Evolutionary conservation across 2,113 vertebrate species (phyloP), one percentile per base, ranked within the genome.

Genomic region (Hippocampus comes): DNA sequence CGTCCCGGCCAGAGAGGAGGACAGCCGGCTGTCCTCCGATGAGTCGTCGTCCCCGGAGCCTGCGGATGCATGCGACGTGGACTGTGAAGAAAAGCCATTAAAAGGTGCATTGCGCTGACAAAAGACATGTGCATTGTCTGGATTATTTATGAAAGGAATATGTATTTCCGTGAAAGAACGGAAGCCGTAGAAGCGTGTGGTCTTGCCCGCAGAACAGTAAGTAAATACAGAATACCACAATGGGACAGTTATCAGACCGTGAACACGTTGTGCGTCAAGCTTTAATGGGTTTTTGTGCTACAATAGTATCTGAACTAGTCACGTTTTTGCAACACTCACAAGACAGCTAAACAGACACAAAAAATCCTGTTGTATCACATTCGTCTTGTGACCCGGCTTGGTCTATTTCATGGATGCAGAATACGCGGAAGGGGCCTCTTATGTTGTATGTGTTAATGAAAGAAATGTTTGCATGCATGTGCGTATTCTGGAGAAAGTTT

Each of bases 11-110:
- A 91, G 93, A 84, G 92, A 92, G 59, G 94, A 95, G 85, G 96
- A 98, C 86, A 94, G 91, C 48, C 94, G 91, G 75, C 94, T 93
- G 77, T 96, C 96, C 68, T 94, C 95, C n/a, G 94, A 94, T n/a
- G 53, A n/a, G 84, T 94, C 95, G 56, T 95, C 95, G 64, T 97
- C 96, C 59, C 96, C 97, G 6, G 95, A 95, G 82, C 94, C 95
- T 49, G 90, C 93, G 9, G 95, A 97, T 80, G 93, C 90, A 72
- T 92, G 94, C 92, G 91, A 93, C 2, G 63, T 70, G 80, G 91
- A 94, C 77, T 95, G 94, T 85, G 92, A 94, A 10, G 94, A 94
- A 80, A 97, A 96, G 81, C 88, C 94, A 11, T 78, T 87, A 76
- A 91, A 96, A 95, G 97, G 97, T 99, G 94, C 94, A 93, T 21